A percentile compares a stretch with the other conserved stretches of the same genome.
Conservation (phyloP, 2,888 invertebrate species). For the Amphimallon solstitiale region DNA sequence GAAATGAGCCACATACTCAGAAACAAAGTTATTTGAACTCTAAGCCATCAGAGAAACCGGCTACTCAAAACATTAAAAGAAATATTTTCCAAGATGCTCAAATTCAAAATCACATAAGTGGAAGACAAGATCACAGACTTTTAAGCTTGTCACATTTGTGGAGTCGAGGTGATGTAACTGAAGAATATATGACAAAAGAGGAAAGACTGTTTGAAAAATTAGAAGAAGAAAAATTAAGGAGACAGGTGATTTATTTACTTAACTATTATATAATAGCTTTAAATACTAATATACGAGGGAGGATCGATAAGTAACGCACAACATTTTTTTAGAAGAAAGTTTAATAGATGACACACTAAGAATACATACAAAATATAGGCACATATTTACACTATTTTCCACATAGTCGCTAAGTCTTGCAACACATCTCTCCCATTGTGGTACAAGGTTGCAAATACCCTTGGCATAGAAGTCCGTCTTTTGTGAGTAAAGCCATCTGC, state of each 20-base stretch:
- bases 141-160: constrained; percentile 73
- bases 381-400: no score
- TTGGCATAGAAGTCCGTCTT: no score
- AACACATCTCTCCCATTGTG: no score
- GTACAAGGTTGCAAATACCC: no score
- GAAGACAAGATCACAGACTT: constrained; percentile 43
- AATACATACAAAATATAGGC: no score
- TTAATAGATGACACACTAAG: no score
- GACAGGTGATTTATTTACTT: constrained; percentile 70
- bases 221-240: constrained; percentile 80
- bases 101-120: not conserved
- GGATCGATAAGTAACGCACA: no score
- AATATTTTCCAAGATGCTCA: constrained; percentile 7
- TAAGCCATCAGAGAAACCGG: not conserved
- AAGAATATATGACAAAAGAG: constrained; percentile 42
- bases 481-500: no score
- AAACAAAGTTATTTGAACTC: not conserved
- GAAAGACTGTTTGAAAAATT: constrained; percentile 63
- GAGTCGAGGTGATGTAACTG: constrained; percentile 59
- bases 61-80: not conserved
- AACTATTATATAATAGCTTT: no score
- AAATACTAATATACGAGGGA: no score
- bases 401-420: no score
- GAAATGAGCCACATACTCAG: not conserved
- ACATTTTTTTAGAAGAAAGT: no score